Evolutionary conservation across 2,797 vertebrate species (phyloP).

Genomic region (Meda fulgida): DNA sequence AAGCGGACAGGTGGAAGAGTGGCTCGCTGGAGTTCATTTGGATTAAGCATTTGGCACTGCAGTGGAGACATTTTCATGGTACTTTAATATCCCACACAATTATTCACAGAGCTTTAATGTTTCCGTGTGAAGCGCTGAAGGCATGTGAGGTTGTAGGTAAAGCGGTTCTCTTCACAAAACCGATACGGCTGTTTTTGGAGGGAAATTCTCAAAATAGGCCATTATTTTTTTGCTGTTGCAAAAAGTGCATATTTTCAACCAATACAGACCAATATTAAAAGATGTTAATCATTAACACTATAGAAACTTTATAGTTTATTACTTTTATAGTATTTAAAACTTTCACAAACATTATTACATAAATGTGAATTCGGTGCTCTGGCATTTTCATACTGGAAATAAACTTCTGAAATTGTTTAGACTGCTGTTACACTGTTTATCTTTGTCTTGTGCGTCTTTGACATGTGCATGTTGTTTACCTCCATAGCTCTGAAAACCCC

Average conservation of each 20-base stretch:
- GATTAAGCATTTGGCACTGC: slow-evolving; percentile 66
- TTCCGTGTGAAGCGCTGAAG: slow-evolving; percentile 51
- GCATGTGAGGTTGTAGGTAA: slow-evolving; percentile 26
- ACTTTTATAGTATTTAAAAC: neutral
- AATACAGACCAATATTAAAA: neutral
- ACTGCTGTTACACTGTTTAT: neutral
- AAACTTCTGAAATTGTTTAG: neutral
- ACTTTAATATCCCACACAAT: slow-evolving; percentile 62
- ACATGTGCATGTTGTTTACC: neutral
- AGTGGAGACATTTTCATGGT: slow-evolving; percentile 62
- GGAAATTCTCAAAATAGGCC: neutral
- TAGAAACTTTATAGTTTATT: too few species aligned
- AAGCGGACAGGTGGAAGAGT: slow-evolving; percentile 71
- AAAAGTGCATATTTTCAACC: neutral
- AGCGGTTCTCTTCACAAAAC: slow-evolving; percentile 6
- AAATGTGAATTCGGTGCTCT: neutral
- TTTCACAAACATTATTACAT: neutral
- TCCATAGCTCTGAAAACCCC: neutral
- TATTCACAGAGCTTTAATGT: slow-evolving; percentile 58
- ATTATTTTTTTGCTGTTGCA: neutral
- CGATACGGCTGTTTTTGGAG: neutral
- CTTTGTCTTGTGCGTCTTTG: neutral
- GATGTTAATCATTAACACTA: neutral
- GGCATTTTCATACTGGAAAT: neutral
- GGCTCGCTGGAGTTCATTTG: slow-evolving; percentile 69